These are phyloP conservation scores for Steinernema carpocapsae DNA, from an alignment of 2,888 invertebrate genomes.

Conservation along the genomic window DNA sequence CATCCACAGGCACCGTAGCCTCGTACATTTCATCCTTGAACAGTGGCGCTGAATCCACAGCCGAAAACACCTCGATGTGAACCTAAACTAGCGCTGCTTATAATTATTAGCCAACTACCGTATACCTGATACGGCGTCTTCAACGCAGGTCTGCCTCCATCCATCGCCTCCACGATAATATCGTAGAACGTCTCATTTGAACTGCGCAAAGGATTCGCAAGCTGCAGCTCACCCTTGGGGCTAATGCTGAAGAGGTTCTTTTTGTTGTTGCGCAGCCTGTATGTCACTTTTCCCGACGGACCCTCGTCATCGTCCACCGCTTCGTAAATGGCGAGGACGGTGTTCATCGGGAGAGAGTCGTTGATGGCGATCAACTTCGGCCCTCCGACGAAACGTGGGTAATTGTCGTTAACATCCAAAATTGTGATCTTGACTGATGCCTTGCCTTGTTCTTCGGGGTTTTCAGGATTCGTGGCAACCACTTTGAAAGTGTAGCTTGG, in stretches of 20 bases:
- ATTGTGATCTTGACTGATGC: slow-evolving; percentile 57
- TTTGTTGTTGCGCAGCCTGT: slow-evolving; percentile 43
- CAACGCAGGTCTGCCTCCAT: slow-evolving; percentile 59
- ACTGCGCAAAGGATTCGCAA: slow-evolving; percentile 39
- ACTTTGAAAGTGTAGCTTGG: slow-evolving; percentile 52
- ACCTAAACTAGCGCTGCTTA: slow-evolving; percentile 34
- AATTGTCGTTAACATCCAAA: slow-evolving; percentile 65
- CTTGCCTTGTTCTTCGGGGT: slow-evolving; percentile 37
- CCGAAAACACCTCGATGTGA: slow-evolving; percentile 47
- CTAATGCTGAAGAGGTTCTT: slow-evolving; percentile 48
- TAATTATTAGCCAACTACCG: not conserved
- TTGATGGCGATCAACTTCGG: slow-evolving; percentile 48
- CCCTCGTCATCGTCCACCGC: slow-evolving; percentile 56
- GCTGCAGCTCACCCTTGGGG: slow-evolving; percentile 39
- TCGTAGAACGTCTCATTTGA: slow-evolving; percentile 47
- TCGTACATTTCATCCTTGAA: slow-evolving; percentile 47
- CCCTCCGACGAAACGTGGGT: slow-evolving; percentile 53
- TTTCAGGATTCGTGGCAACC: slow-evolving; percentile 24
- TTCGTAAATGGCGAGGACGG: slow-evolving; percentile 40
- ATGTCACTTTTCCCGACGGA: slow-evolving; percentile 46
- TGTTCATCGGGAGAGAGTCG: slow-evolving; percentile 37
- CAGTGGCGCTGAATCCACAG: slow-evolving; percentile 37
- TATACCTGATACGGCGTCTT: slow-evolving; percentile 46
- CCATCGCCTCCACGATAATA: slow-evolving; percentile 51
- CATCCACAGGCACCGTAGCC: slow-evolving; percentile 31